These are phyloP conservation scores for Petrocephalus microphthalmus DNA, from an alignment of 2,113 vertebrate genomes.

Conservation along the genomic window DNA sequence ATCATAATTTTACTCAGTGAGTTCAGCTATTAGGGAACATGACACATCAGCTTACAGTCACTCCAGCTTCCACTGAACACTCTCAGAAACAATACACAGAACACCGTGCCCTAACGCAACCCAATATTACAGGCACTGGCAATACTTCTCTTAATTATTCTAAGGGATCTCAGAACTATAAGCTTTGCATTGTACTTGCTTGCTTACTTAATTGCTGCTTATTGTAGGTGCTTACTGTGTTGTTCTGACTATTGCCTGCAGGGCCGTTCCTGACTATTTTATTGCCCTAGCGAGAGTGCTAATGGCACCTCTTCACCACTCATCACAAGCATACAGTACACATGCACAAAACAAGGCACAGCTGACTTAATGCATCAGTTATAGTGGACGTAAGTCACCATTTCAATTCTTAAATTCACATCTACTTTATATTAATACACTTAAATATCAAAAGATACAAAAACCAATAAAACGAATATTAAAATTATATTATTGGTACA, in stretches of 20 bases:
- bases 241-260: not conserved
- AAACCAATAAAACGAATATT: not conserved
- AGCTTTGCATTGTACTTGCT: not conserved
- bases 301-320: not conserved
- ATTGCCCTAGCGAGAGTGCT: not conserved
- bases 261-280: not conserved
- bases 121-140: not conserved
- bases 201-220: not conserved
- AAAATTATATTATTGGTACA: not conserved
- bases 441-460: not conserved
- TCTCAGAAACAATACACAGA: not conserved
- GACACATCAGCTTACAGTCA: not conserved
- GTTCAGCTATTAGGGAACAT: not conserved
- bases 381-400: not conserved
- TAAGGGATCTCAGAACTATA: not conserved
- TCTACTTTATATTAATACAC: not conserved
- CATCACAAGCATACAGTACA: not conserved
- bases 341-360: not conserved
- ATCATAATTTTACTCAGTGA: not conserved
- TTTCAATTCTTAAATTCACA: not conserved
- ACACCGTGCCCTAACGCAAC: not conserved
- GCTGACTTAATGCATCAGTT: not conserved
- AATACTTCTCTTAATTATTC: not conserved
- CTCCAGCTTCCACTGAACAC: not conserved
- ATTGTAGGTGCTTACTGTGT: not conserved